These are phyloP conservation scores for Drosophila subquinaria DNA, from an alignment of 2,888 invertebrate species.

Conservation along the genomic window DNA sequence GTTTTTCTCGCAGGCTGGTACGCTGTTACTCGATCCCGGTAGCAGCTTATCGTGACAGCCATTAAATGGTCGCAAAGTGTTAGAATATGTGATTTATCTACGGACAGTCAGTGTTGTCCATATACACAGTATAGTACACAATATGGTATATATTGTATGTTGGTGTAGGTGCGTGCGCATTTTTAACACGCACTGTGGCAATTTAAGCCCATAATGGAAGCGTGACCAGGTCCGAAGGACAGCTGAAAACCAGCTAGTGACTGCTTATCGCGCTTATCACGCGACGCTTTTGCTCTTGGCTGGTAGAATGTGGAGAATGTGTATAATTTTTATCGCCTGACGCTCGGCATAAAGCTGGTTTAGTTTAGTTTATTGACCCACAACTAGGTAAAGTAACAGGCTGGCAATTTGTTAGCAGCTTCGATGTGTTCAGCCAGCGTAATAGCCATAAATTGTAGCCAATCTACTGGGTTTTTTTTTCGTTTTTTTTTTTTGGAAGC, in stretches of 20 bases:
- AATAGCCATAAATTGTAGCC: constrained; percentile 60
- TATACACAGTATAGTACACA: constrained; percentile 1
- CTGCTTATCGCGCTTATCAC: constrained; percentile 72
- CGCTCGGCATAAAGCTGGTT: constrained; percentile 31
- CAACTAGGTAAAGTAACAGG: constrained; percentile 63
- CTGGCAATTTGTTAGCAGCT: constrained; percentile 55
- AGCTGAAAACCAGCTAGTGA: not conserved
- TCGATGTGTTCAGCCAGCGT: constrained; percentile 43
- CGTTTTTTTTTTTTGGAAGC: constrained; percentile 28
- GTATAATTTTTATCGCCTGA: constrained; percentile 63
- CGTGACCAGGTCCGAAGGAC: constrained; percentile 50
- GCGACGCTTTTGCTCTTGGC: constrained; percentile 55
- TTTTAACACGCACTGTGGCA: constrained; percentile 58
- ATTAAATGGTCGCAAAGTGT: constrained; percentile 74
- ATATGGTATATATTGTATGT: constrained; percentile 4
- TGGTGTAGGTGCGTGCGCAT: constrained; percentile 52
- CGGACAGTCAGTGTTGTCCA: constrained; percentile 6
- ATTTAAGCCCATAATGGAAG: constrained; percentile 34
- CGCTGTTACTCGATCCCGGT: constrained; percentile 1
- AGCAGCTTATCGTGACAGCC: constrained; percentile 73
- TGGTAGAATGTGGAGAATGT: constrained; percentile 24
- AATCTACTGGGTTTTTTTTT: constrained; percentile 31
- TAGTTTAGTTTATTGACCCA: constrained; percentile 73
- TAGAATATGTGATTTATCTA: constrained; percentile 66
- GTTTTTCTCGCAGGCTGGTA: constrained; percentile 48